Conservation (phyloP, 2,113 vertebrate genomes). For the Galeopterus variegatus region DNA sequence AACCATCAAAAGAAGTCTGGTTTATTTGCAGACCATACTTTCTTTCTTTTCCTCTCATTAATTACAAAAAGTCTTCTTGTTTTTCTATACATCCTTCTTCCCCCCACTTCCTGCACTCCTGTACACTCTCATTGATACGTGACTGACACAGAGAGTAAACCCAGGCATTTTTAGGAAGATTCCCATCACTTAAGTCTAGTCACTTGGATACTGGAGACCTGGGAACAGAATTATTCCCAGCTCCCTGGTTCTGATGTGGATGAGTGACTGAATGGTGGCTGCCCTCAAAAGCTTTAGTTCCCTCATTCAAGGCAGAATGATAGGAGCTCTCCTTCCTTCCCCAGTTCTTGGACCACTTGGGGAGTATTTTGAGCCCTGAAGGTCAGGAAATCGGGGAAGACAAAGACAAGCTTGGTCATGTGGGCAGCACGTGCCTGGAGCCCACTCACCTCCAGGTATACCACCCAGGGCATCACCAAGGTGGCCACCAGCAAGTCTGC, state of each 20-base stretch:
- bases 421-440: neutral
- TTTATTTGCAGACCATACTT: slow-evolving; percentile 3
- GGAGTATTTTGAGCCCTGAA: neutral
- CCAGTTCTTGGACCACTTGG: neutral
- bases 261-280: neutral
- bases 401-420: neutral
- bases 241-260: neutral
- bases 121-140: neutral
- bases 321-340: neutral
- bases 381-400: neutral
- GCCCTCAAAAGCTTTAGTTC: neutral
- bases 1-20: neutral
- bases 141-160: neutral
- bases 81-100: neutral
- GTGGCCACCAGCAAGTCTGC: slow-evolving; percentile 96
- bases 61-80: neutral
- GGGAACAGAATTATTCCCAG: neutral
- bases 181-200: neutral
- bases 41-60: slow-evolving; percentile 3
- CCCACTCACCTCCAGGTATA: slow-evolving; percentile 96
- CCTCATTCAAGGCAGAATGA: neutral
- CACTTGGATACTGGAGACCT: neutral
- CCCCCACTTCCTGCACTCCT: neutral
- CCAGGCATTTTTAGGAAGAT: neutral
- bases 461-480: slow-evolving; percentile 97